A percentile compares a stretch with the other conserved stretches of the same genome.
Evolutionary conservation across 2,113 vertebrate species (phyloP).

Genomic region (Prunella himalayana): DNA sequence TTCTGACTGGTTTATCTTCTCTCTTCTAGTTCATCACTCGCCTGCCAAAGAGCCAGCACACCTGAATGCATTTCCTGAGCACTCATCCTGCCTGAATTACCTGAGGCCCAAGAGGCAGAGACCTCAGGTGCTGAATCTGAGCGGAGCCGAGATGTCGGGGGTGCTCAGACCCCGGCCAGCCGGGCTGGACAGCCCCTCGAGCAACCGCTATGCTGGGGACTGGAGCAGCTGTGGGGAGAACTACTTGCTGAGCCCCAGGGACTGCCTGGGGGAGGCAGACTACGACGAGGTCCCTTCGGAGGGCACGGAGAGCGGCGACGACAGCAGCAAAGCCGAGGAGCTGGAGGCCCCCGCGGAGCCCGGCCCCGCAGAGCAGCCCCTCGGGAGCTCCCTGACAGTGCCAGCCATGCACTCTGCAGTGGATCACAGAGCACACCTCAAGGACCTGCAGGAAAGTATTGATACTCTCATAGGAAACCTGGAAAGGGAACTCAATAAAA

Average conservation of each 20-base stretch:
- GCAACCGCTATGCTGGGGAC: conserved; percentile 97
- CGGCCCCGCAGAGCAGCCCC: conserved; percentile 72
- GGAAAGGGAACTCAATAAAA: conserved; percentile 96
- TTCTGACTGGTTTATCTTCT: conserved; percentile 25
- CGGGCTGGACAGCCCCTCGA: conserved; percentile 88
- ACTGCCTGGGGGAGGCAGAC: conserved; percentile 78
- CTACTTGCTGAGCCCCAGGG: conserved; percentile 75
- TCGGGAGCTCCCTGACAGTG: conserved; percentile 87
- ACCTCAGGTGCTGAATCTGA: conserved; percentile 88
- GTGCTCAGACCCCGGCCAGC: conserved; percentile 83
- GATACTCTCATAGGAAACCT: conserved; percentile 95
- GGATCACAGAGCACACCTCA: conserved; percentile 86
- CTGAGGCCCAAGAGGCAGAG: conserved; percentile 87
- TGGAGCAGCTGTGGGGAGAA: conserved; percentile 90
- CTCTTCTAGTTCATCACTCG: conserved; percentile 76
- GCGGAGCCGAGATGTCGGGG: conserved; percentile 68
- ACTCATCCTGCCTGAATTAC: conserved; percentile 59
- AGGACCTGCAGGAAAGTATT: conserved; percentile 96
- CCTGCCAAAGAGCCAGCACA: conserved; percentile 66
- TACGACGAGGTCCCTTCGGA: conserved; percentile 87
- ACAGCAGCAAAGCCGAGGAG: conserved; percentile 51
- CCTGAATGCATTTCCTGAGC: conserved; percentile 13
- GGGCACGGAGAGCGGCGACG: conserved; percentile 68
- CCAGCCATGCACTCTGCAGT: conserved; percentile 81
- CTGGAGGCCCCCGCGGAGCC: conserved; percentile 36